A percentile compares a stretch with the other conserved stretches of the same genome.
These are phyloP conservation scores for Mormyrus iriodes DNA, from an alignment of 2,113 vertebrate genomes.

Conservation along the genomic window DNA sequence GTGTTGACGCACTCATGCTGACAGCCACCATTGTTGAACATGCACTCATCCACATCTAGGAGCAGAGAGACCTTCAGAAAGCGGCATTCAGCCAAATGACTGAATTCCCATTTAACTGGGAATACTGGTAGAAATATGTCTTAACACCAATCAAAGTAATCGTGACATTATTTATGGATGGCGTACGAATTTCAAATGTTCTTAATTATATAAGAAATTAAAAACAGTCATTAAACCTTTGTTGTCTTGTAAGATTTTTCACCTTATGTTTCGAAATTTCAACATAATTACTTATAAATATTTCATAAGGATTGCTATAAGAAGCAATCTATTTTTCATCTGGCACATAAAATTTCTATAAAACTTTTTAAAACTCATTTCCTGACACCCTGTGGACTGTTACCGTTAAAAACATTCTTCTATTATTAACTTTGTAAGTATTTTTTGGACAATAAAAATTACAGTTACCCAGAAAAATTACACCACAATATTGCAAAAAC, in stretches of 20 bases:
- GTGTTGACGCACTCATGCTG: conserved; percentile 89
- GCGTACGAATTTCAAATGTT: neutral
- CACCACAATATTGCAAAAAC: neutral
- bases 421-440: neutral
- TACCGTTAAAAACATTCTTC: neutral
- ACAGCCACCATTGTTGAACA: conserved; percentile 91
- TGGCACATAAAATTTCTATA: neutral
- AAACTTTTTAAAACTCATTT: neutral
- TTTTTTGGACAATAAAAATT: neutral
- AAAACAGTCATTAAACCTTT: neutral
- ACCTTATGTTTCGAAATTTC: neutral
- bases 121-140: neutral
- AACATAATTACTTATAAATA: neutral
- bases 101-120: neutral
- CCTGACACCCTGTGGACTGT: neutral
- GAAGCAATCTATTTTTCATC: neutral
- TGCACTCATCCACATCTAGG: conserved; percentile 86
- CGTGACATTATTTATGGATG: neutral
- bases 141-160: neutral
- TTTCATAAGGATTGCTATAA: neutral
- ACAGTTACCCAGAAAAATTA: neutral
- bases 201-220: neutral
- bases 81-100: neutral
- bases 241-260: neutral
- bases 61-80: conserved; percentile 29